phyloP scores from a whole-genome alignment of 2,797 vertebrate species.

The Cirrhinus molitorella region DNA sequence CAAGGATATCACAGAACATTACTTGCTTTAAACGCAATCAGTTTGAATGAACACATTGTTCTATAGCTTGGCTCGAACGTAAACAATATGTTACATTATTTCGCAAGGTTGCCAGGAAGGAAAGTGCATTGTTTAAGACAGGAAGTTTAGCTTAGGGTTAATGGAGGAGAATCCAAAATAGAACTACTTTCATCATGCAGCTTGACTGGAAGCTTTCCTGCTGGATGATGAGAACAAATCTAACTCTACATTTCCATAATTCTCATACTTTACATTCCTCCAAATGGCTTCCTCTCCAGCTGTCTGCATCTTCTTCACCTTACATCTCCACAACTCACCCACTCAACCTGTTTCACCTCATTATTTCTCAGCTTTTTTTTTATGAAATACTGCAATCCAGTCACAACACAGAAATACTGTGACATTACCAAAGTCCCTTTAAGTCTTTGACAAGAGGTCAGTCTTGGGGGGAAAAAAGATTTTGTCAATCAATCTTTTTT shows the following conservation, averaged over 20 bases:
- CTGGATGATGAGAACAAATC: neutral
- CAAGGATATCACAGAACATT: slow-evolving; percentile 6
- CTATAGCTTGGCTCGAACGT: neutral
- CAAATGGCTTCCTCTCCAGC: neutral
- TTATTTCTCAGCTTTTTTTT: neutral
- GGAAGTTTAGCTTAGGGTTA: slow-evolving; percentile 62
- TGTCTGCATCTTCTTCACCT: neutral
- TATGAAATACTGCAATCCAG: neutral
- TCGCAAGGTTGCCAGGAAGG: slow-evolving; percentile 44
- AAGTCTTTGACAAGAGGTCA: neutral
- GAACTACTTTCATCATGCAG: slow-evolving; percentile 61
- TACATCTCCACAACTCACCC: neutral
- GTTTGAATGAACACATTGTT: neutral
- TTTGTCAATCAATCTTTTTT: too few species aligned
- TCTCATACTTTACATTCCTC: neutral
- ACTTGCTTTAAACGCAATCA: neutral
- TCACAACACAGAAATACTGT: too few species aligned
- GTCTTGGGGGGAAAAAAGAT: too few species aligned
- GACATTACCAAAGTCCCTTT: too few species aligned
- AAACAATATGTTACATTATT: slow-evolving; percentile 30
- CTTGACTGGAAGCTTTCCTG: neutral
- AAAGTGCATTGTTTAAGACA: slow-evolving; percentile 67
- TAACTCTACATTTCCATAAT: neutral
- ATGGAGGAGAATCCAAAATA: slow-evolving; percentile 35
- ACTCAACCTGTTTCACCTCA: neutral